Evolutionary conservation across 2,797 vertebrate genomes (phyloP), one percentile per base, ranked within the genome.

Genomic region (Cottoperca gobio): DNA sequence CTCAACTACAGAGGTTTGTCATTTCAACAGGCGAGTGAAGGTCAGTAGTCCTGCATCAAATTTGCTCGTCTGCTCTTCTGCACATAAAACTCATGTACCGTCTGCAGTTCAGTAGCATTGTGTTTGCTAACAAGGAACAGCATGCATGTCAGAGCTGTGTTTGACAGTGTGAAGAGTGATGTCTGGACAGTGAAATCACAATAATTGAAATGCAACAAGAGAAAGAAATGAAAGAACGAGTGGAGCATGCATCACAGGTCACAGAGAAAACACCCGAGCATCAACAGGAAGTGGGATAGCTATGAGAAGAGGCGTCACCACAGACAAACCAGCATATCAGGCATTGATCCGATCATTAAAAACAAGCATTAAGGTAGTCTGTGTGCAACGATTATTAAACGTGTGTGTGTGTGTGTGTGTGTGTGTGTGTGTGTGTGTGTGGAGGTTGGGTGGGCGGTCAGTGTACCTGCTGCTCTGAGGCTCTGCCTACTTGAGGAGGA

Each of bases 401-500:
- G 35, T 35, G 21, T 12, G 61, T 14, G 54, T 40, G n/a, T n/a
- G n/a, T n/a, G 7, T 45, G 19, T 45, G 43, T n/a, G 43, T 40
- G 39, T 40, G 39, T 40, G 13, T 40, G 39, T 40, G 39, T 40
- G 39, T 21, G 57, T 67, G 83, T 78, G 76, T 76, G 76, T 63
- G 5, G 62, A 59, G 50, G 54, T 6, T 5, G 64, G 50, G 55
- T 33, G 79, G 86, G 65, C 6, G 77, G 19, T 57, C 60, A 54
- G 91, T 94, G 93, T 97, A 99, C 98, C 98, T 99, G 96, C 93
- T 94, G 96, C 86, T 96, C 96, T 94, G 95, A 95, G 94, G 94
- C 91, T 92, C 92, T 94, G 94, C 93, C 96, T 96, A 95, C 95
- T 93, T 86, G 92, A 78, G 65, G 81, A 87, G 85, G 84, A 95